Evolutionary conservation across 2,888 invertebrate species (phyloP), one percentile per base, ranked within the genome.

Genomic region (Drepanosiphum platanoidis): DNA sequence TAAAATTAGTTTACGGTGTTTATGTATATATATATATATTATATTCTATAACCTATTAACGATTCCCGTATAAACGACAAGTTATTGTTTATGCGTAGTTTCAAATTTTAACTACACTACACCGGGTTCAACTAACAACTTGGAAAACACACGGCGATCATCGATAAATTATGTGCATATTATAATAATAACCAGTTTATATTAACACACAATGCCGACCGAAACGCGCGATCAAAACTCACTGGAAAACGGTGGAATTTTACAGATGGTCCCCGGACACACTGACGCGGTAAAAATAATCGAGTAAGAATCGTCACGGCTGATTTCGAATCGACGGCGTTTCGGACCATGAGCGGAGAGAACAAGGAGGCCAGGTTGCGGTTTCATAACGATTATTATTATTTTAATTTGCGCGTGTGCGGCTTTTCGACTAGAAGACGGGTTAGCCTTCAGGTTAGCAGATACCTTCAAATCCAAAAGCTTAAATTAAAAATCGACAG

Each of bases 101-200:
- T 64, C 11, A 32, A 22, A 78, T 78, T 78, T 42, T 64, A 64
- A 78, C 64, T 78, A 78, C 22, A 64, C 78, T 30, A 64, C 78
- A 27, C 64, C 64, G n/a, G 39, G 42, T 78, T 78, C 64, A 66
- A 78, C 39, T 78, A 78, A 78, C 22, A 64, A 78, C 39, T 78
- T 64, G 30, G 78, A 64, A 64, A 78, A 66, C 30, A 42, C 30
- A 42, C 22, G 22, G 64, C 9, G 27, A n/a, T 78, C 30, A 64
- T 64, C 39, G 22, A 78, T 64, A 66, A 42, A 78, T 42, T 30
- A 64, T 32, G 11, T 32, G 30, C 39, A 42, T 32, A 18, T 42
- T 32, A 15, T 27, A 30, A 77, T 39, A 61, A 42, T 39, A 61
- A 42, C n/a, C 64, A 27, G 18, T 77, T n/a, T n/a, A 2, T 58